Conservation (phyloP, 2,888 invertebrate species). For the Drosophila maculinotata region DNA sequence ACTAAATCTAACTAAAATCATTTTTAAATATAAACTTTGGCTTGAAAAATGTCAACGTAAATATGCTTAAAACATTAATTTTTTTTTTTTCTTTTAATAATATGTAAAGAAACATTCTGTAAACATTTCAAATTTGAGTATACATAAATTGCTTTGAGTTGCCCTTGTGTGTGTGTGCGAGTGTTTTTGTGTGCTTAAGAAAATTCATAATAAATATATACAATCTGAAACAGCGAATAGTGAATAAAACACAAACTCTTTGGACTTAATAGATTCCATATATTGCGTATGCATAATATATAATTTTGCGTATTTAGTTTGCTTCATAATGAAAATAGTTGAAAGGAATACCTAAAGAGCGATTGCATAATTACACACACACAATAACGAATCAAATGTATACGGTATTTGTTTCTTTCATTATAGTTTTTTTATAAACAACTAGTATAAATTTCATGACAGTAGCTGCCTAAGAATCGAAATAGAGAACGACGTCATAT, state of each 20-base stretch:
- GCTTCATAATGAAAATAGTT: slow-evolving; percentile 36
- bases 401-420: slow-evolving; percentile 50
- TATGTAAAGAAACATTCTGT: slow-evolving; percentile 45
- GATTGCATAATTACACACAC: slow-evolving; percentile 79
- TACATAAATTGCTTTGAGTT: slow-evolving; percentile 68
- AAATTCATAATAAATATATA: slow-evolving; percentile 61
- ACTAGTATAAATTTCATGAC: slow-evolving; percentile 72
- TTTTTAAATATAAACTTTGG: slow-evolving; percentile 83
- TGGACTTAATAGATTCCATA: slow-evolving; percentile 42
- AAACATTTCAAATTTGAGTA: slow-evolving; percentile 59
- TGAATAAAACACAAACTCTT: slow-evolving; percentile 43
- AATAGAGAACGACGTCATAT: slow-evolving; percentile 56
- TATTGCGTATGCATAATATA: slow-evolving; percentile 17
- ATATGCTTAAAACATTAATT: slow-evolving; percentile 63
- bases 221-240: slow-evolving; percentile 53
- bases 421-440: slow-evolving; percentile 59
- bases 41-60: slow-evolving; percentile 82
- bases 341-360: slow-evolving; percentile 69
- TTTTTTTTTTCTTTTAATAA: slow-evolving; percentile 24
- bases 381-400: slow-evolving; percentile 58
- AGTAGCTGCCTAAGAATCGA: slow-evolving; percentile 76
- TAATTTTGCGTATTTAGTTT: slow-evolving; percentile 19
- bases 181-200: slow-evolving; percentile 34
- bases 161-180: slow-evolving; percentile 28
- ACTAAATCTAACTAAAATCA: slow-evolving; percentile 73